Percentiles rank a stretch among this genome's conserved stretches.
phyloP scores from a whole-genome alignment of 2,888 invertebrate genomes.

The Lithophane semibrunnea region DNA sequence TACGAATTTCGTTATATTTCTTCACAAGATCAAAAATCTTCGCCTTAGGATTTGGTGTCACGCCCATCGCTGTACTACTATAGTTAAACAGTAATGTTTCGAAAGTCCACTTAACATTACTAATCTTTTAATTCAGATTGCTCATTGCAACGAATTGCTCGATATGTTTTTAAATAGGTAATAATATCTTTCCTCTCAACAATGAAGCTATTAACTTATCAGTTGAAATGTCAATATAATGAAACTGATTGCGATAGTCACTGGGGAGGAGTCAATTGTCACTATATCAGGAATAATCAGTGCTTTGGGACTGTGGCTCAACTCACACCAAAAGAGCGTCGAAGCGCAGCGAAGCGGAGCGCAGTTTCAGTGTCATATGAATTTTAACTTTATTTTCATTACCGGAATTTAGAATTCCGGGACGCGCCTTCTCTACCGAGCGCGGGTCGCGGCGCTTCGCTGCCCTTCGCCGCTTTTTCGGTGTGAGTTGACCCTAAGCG shows the following conservation, averaged over 20 bases:
- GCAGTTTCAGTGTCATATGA: too few species aligned
- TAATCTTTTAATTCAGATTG: neutral
- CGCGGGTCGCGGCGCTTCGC: too few species aligned
- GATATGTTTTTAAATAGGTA: neutral
- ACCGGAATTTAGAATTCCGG: too few species aligned
- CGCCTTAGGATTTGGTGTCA: neutral
- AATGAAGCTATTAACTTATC: neutral
- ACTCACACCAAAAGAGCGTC: too few species aligned
- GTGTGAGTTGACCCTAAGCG: too few species aligned
- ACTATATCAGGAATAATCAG: conserved; percentile 12
- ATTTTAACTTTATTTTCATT: too few species aligned
- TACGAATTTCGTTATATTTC: conserved; percentile 12
- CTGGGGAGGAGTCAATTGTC: neutral
- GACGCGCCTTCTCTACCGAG: too few species aligned
- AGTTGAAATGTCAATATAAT: neutral
- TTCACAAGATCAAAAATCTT: too few species aligned
- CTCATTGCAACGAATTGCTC: neutral
- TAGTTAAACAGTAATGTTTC: neutral
- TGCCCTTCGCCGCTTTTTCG: too few species aligned
- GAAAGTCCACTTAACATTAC: neutral
- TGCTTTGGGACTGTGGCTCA: neutral
- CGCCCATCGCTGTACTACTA: too few species aligned
- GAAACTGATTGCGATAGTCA: conserved; percentile 3
- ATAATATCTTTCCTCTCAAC: neutral
- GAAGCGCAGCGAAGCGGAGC: too few species aligned